Base-by-base conservation (phyloP, 2,797 vertebrate species). In the Phoebastria nigripes region DNA sequence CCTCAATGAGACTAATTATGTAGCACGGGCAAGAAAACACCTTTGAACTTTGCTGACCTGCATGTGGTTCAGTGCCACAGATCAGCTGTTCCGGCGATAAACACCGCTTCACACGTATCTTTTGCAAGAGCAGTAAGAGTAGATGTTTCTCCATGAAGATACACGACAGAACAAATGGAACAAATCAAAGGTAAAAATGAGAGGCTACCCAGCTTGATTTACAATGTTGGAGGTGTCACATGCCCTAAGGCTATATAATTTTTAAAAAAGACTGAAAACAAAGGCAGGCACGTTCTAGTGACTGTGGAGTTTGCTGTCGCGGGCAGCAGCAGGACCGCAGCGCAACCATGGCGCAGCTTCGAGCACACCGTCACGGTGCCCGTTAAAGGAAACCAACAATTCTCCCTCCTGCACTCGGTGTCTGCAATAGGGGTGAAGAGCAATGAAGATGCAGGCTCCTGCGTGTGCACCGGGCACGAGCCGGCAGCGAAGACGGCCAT, bases 271-370 rank as follows among this genome's bases (percentile, higher is more conserved):
- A 78, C 29, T 0, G 1, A 35, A 69, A 85, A 15, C 0, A 2
- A 71, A 56, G 44, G 25, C 12, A 67, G 80, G n/a, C 21, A 19
- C 1, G 0, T 87, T 86, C 29, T 18, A 41, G 54, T 11, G 59
- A 35, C 49, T 12, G 3, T 1, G 8, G n/a, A 37, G 47, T 33
- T 66, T 25, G 19, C 55, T 55, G 41, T 21, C 4, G 2, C 28
- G n/a, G 39, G 77, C 90, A 67, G 77, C 2, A 4, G 20, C 46
- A 58, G 77, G 44, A 83, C 28, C 11, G 3, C 0, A 0, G 56
- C 0, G 1, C 41, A 62, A 74, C 25, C 13, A 3, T 0, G 0
- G 55, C 0, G 1, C 44, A 42, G 79, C 10, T 17, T 4, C 2
- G 4, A 18, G 56, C 61, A 8, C 12, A 29, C 37, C 5, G 1